A percentile compares a stretch with the other conserved stretches of the same genome.
These are phyloP conservation scores for Apolygus lucorum DNA, from an alignment of 1,140 invertebrate genomes.

Conservation along the genomic window DNA sequence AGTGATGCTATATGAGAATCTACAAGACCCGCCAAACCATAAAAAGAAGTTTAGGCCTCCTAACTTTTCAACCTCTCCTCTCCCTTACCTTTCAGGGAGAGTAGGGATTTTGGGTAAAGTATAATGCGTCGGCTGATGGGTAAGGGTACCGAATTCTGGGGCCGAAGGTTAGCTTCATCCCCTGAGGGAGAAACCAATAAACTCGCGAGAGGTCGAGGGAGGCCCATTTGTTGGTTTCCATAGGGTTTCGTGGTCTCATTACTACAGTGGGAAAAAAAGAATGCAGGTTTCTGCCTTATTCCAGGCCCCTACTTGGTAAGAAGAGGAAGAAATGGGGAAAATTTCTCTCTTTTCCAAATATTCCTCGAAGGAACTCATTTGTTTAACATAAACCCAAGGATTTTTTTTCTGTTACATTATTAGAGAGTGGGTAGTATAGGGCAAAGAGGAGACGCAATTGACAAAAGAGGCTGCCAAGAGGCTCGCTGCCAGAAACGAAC, in stretches of 20 bases:
- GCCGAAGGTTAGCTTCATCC: background rate
- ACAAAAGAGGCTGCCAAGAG: background rate
- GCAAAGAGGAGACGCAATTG: background rate
- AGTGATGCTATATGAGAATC: no score
- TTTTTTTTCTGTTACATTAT: no score
- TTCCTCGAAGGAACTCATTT: background rate
- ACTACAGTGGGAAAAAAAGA: background rate
- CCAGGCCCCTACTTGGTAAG: no score
- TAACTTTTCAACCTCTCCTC: no score
- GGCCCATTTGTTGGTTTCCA: background rate
- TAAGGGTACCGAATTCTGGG: no score
- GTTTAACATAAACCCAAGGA: background rate
- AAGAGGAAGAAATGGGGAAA: background rate
- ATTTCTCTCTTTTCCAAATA: background rate
- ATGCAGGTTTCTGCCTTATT: no score
- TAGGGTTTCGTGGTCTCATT: background rate
- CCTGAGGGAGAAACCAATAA: background rate
- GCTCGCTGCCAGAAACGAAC: background rate
- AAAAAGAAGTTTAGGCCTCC: no score
- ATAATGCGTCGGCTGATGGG: no score
- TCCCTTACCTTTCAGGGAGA: no score
- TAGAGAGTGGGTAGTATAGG: no score
- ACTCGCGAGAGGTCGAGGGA: background rate
- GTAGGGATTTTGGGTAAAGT: no score
- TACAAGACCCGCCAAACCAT: no score